These are phyloP conservation scores for Picus viridis DNA, from an alignment of 2,797 vertebrate genomes.

Conservation along the genomic window DNA sequence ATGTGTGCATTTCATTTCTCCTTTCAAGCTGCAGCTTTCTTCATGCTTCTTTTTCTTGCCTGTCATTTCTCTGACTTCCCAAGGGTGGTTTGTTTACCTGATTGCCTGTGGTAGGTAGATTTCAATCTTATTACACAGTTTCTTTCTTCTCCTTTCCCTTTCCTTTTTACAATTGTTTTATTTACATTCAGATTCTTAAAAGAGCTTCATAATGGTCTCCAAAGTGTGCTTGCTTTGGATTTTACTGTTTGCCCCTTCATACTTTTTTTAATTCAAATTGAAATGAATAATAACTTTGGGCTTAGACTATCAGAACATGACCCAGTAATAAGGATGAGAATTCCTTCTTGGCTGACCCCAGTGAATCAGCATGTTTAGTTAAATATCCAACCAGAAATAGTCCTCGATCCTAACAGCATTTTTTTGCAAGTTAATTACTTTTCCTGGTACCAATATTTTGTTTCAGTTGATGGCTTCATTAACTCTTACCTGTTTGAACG, in stretches of 20 bases:
- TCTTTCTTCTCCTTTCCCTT: slow-evolving; percentile 17
- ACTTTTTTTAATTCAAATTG: neutral
- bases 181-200: slow-evolving; percentile 15
- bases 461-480: neutral
- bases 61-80: slow-evolving; percentile 26
- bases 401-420: neutral
- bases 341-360: neutral
- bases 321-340: neutral
- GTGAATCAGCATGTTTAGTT: slow-evolving; percentile 18
- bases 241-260: slow-evolving; percentile 15
- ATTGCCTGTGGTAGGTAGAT: slow-evolving; percentile 54
- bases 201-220: neutral
- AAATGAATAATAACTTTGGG: neutral
- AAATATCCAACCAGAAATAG: slow-evolving; percentile 31
- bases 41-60: slow-evolving; percentile 46
- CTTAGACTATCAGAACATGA: neutral
- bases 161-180: slow-evolving; percentile 1
- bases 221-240: slow-evolving; percentile 27
- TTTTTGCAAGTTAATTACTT: neutral
- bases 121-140: neutral
- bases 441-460: neutral
- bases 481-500: neutral
- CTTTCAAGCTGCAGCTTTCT: slow-evolving; percentile 26
- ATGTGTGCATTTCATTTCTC: slow-evolving; percentile 49
- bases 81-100: slow-evolving; percentile 33